These are phyloP conservation scores for Calephelis nemesis DNA, from an alignment of 1,140 invertebrate genomes.

Conservation along the genomic window DNA sequence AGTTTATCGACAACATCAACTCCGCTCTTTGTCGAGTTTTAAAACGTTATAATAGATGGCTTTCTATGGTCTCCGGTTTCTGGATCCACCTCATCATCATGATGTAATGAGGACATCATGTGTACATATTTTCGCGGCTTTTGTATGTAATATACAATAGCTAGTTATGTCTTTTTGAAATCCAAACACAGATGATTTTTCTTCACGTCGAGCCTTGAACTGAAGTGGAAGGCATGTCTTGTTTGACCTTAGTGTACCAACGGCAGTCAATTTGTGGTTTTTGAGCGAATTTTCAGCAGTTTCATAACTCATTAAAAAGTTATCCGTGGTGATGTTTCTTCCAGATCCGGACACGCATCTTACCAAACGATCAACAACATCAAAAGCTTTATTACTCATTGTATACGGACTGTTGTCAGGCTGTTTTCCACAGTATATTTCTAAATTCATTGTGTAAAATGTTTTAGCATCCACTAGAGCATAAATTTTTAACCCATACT, in stretches of 20 bases:
- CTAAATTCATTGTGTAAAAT: constrained; percentile 32
- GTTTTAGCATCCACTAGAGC: constrained; percentile 43
- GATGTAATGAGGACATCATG: constrained; percentile 47
- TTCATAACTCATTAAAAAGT: constrained; percentile 22
- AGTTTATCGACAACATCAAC: constrained; percentile 58
- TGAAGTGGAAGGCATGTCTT: constrained; percentile 21
- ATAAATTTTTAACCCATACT: constrained; percentile 71
- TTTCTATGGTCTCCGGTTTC: constrained; percentile 40
- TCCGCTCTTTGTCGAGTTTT: constrained; percentile 45
- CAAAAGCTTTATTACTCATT: constrained; percentile 18
- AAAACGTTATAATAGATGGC: constrained; percentile 53
- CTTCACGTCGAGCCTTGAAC: constrained; percentile 24
- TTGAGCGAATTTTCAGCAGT: constrained; percentile 20
- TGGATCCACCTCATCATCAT: constrained; percentile 36
- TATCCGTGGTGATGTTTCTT: constrained; percentile 21
- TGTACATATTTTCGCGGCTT: constrained; percentile 42
- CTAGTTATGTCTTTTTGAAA: too few relatives aligned
- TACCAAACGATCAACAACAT: constrained; percentile 19
- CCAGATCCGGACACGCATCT: constrained; percentile 3
- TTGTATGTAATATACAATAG: constrained; percentile 23
- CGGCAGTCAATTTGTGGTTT: constrained; percentile 18
- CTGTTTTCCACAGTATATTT: constrained; percentile 22
- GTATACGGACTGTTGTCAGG: constrained; percentile 5
- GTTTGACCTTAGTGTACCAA: constrained; percentile 24
- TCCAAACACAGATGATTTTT: not conserved